A percentile compares a stretch with the other conserved stretches of the same genome.
Conservation (phyloP, 2,888 invertebrate species). For the Holacanthella duospinosa region DNA sequence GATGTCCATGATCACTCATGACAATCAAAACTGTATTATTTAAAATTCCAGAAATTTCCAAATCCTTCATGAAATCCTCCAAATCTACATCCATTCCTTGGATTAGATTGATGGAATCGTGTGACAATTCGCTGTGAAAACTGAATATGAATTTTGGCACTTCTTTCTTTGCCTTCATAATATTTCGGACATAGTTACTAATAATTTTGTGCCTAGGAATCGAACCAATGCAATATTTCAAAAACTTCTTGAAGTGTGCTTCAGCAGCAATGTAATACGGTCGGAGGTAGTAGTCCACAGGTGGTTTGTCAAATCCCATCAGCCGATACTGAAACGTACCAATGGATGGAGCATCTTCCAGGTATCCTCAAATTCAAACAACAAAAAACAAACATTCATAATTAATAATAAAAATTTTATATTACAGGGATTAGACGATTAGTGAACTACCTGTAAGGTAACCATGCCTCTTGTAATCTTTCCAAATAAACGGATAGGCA, state of each 20-base stretch:
- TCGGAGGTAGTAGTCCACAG: slow-evolving; percentile 83
- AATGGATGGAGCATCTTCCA: slow-evolving; percentile 71
- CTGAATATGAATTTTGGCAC: slow-evolving; percentile 72
- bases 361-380: slow-evolving; percentile 58
- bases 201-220: slow-evolving; percentile 57
- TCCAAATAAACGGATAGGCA: slow-evolving; percentile 42
- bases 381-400: neutral
- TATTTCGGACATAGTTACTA: slow-evolving; percentile 47
- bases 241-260: slow-evolving; percentile 48
- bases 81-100: slow-evolving; percentile 66
- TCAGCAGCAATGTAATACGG: slow-evolving; percentile 63
- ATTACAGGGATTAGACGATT: neutral
- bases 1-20: slow-evolving; percentile 89
- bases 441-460: slow-evolving; percentile 43
- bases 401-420: slow-evolving; percentile 5
- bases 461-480: slow-evolving; percentile 39
- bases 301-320: slow-evolving; percentile 69
- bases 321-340: slow-evolving; percentile 85
- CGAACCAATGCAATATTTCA: slow-evolving; percentile 58
- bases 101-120: slow-evolving; percentile 71
- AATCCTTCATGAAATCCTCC: slow-evolving; percentile 46
- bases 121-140: slow-evolving; percentile 80
- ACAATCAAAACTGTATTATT: slow-evolving; percentile 72
- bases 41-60: slow-evolving; percentile 54
- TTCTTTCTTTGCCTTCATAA: slow-evolving; percentile 52